Base-by-base conservation (phyloP, 1,140 invertebrate species). In the Leptinotarsa undecemlineata region DNA sequence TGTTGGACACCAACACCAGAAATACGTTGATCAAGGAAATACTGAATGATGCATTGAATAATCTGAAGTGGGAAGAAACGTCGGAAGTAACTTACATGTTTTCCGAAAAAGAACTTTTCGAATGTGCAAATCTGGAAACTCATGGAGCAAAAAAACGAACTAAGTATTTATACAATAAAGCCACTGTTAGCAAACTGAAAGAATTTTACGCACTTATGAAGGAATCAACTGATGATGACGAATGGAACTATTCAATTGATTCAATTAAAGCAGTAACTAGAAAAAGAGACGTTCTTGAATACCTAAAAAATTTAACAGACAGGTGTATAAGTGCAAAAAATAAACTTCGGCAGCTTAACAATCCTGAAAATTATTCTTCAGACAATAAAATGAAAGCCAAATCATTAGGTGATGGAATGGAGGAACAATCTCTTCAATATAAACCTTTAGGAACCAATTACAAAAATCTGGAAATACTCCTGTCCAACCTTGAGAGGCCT, bases 51-150 rank as follows among this genome's bases (percentile, higher is more conserved):
- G 71, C 68, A 11, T 57, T 80, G n/a, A 33, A 48, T 17, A 48
- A 63, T 19, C 60, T 68, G 13, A 77, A 74, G 17, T 81, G 76
- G 42, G 33, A 33, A 21, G 67, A 68, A 20, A 21, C 60, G 5
- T 68, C 74, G 21, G 48, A 8, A 19, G 21, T 51, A 23, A 68
- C 19, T 2, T 81, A 69, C 60, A 42, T 48, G 60, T 79, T 62
- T 68, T 68, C 66, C n/a, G 77, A 81, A 74, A 71, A 74, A 72
- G 71, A 81, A 73, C 63, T 80, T n/a, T 81, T 81, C 68, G 79
- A 81, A 67, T 67, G 71, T 17, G 72, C 47, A 4, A 81, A 81
- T 73, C 66, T 71, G 14, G 71, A 78, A 66, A 70, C 61, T 19
- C 42, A 42, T n/a, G 6, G 26, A 14, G 62, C 63, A 3, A 51